A percentile compares a stretch with the other conserved stretches of the same genome.
These are phyloP conservation scores for Drosophila mulleri DNA, from an alignment of 2,888 invertebrate species.

Conservation along the genomic window DNA sequence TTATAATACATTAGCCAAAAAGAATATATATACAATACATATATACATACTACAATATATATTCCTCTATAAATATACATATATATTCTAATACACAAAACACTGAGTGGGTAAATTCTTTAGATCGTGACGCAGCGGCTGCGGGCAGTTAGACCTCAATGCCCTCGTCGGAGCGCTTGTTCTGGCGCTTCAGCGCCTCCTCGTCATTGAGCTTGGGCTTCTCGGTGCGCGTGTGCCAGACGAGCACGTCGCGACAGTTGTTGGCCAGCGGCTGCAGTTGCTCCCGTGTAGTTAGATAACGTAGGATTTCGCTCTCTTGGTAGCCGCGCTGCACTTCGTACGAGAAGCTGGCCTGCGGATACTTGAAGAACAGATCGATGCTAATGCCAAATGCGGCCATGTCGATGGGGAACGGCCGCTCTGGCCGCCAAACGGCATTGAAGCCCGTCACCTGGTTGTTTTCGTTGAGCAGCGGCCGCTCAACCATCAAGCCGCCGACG, in stretches of 20 bases:
- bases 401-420: constrained; percentile 97
- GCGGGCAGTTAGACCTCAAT: constrained; percentile 86
- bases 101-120: constrained; percentile 35
- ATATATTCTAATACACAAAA: constrained; percentile 24
- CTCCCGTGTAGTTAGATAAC: constrained; percentile 89
- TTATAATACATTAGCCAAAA: constrained; percentile 42
- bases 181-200: constrained; percentile 86
- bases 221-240: constrained; percentile 99
- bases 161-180: constrained; percentile 86
- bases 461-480: constrained; percentile 92
- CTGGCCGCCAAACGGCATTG: constrained; percentile 94
- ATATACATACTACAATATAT: not conserved
- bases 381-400: constrained; percentile 99
- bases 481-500: constrained; percentile 97
- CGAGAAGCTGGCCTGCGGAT: constrained; percentile 91
- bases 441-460: constrained; percentile 87
- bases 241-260: constrained; percentile 96
- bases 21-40: constrained; percentile 9
- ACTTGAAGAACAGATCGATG: constrained; percentile 89
- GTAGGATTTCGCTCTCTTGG: constrained; percentile 94
- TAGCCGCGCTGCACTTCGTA: constrained; percentile 94
- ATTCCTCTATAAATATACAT: not conserved
- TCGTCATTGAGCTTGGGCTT: constrained; percentile 92
- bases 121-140: not conserved
- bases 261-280: constrained; percentile 96